Percentiles rank a stretch among this genome's conserved stretches.
These are phyloP conservation scores for Isaurus tuberculatus DNA, from an alignment of 92 coral and sea anemone species.

Conservation along the genomic window DNA sequence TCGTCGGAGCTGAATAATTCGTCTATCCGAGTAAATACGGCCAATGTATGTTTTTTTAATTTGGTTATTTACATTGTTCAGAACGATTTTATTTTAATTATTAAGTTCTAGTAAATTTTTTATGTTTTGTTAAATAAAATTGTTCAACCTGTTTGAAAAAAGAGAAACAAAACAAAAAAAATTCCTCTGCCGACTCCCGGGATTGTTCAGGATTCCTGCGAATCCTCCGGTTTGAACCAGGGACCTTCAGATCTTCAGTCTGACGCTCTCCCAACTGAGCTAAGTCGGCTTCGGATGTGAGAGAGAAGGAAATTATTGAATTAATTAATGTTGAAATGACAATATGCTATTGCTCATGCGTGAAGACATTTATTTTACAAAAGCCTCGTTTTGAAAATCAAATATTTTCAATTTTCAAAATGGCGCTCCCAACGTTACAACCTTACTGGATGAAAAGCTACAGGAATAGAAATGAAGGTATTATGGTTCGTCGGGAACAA, in stretches of 20 bases:
- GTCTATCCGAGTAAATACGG: too few species aligned
- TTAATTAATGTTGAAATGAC: background rate
- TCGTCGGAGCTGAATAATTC: too few species aligned
- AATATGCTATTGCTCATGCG: slow-evolving; percentile 46
- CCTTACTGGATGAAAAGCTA: slow-evolving; percentile 99
- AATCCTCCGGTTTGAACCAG: slow-evolving; percentile 99
- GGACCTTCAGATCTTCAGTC: slow-evolving; percentile 99
- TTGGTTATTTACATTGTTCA: too few species aligned
- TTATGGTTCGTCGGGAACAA: slow-evolving; percentile 93
- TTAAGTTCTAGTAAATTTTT: too few species aligned
- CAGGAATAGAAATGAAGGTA: slow-evolving; percentile 88
- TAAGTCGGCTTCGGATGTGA: slow-evolving; percentile 84
- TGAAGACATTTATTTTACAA: accelerated
- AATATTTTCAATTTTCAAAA: slow-evolving; percentile 64
- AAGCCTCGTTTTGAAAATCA: slow-evolving; percentile 64
- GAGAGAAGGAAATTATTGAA: background rate
- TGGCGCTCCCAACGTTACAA: slow-evolving; percentile 99
- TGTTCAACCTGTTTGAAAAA: too few species aligned
- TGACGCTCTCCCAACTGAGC: slow-evolving; percentile 99
- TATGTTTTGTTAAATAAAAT: too few species aligned
- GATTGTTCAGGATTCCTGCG: slow-evolving; percentile 92
- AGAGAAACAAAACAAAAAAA: background rate
- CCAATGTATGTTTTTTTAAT: too few species aligned
- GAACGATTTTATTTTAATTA: too few species aligned
- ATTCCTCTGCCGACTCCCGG: slow-evolving; percentile 91